A percentile compares a stretch with the other conserved stretches of the same genome.
These are phyloP conservation scores for Zenarchopterus dispar DNA, from an alignment of 2,797 vertebrate genomes.

Conservation along the genomic window DNA sequence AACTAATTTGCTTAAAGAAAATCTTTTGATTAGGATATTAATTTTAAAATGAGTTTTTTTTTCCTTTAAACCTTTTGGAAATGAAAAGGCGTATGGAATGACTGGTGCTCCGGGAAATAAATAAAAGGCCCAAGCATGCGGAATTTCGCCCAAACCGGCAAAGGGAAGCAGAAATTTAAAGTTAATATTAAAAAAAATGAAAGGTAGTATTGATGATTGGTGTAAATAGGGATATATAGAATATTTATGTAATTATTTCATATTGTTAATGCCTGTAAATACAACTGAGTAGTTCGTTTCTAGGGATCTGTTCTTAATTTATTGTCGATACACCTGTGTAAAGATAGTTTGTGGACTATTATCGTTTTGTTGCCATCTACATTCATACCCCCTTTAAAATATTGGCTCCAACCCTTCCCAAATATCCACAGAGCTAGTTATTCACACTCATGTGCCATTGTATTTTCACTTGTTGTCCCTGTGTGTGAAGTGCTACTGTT, in stretches of 20 bases:
- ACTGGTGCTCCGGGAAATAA: conserved; percentile 45
- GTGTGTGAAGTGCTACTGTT: conserved; percentile 82
- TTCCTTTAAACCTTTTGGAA: conserved; percentile 20
- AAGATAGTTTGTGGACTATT: conserved; percentile 87
- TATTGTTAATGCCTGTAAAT: conserved; percentile 99
- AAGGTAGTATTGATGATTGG: conserved; percentile 88
- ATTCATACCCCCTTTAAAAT: conserved; percentile 80
- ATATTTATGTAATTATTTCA: conserved; percentile 99
- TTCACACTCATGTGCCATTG: conserved; percentile 83
- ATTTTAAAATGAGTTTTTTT: not conserved
- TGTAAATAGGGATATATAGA: conserved; percentile 99
- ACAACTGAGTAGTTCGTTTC: conserved; percentile 93
- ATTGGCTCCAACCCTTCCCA: conserved; percentile 64
- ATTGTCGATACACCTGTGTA: conserved; percentile 97
- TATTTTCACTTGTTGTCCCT: conserved; percentile 78
- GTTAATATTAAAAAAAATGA: conserved; percentile 47
- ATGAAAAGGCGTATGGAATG: conserved; percentile 19
- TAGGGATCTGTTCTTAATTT: conserved; percentile 97
- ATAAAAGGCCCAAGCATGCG: conserved; percentile 52
- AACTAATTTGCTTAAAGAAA: conserved; percentile 37
- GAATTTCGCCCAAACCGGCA: conserved; percentile 64
- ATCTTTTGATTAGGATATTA: conserved; percentile 60
- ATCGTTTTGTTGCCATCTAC: conserved; percentile 79
- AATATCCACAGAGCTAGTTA: conserved; percentile 76
- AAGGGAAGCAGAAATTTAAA: conserved; percentile 81